Evolutionary conservation across 1,140 invertebrate genomes (phyloP).

Genomic region (Papilio dardanus): DNA sequence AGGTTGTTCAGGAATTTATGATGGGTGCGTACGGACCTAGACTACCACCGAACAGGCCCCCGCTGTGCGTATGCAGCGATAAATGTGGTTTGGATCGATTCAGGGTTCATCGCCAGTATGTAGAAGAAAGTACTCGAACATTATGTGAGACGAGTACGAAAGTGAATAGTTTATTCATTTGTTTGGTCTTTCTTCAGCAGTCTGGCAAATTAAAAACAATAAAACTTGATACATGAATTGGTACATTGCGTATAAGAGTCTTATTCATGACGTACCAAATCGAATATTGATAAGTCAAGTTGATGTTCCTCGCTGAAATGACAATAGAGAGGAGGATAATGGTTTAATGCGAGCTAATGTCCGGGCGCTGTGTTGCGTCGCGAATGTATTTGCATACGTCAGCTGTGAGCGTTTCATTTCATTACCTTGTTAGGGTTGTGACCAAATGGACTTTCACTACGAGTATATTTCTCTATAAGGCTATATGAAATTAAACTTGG

Average conservation of each 20-base stretch:
- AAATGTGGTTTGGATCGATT: background rate
- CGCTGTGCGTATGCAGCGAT: slow-evolving; percentile 1
- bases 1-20: slow-evolving; percentile 52
- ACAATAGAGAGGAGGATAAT: background rate
- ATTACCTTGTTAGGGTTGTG: background rate
- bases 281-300: background rate
- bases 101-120: background rate
- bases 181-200: no score
- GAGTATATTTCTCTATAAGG: no score
- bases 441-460: background rate
- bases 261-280: no score
- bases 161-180: no score
- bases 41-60: background rate
- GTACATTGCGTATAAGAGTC: no score
- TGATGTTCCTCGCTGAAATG: background rate
- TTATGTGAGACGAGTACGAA: no score
- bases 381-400: slow-evolving; percentile 16
- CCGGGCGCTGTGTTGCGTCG: background rate
- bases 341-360: background rate
- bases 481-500: no score
- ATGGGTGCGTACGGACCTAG: slow-evolving; percentile 39
- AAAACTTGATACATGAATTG: no score
- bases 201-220: no score
- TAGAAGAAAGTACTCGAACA: no score
- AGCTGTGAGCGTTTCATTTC: slow-evolving; percentile 13